Percentiles rank a stretch among this genome's conserved stretches.
phyloP scores from a whole-genome alignment of 2,797 vertebrate genomes.

The Euphonia xanthogaster region DNA sequence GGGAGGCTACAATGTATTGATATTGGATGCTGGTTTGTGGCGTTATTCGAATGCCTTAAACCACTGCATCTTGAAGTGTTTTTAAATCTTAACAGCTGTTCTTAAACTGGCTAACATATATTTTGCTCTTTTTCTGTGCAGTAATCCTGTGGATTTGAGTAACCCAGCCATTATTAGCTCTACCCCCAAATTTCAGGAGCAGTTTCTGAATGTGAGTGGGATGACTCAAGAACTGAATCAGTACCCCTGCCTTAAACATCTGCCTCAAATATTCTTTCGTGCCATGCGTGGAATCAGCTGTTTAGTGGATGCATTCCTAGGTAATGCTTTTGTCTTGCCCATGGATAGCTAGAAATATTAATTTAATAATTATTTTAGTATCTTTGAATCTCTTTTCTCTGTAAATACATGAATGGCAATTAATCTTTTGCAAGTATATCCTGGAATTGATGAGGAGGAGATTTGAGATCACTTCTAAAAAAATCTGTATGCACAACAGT shows the following conservation, averaged over 20 bases:
- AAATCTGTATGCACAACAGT: not conserved
- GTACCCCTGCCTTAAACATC: slow-evolving; percentile 91
- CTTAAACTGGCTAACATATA: not conserved
- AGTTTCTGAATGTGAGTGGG: slow-evolving; percentile 89
- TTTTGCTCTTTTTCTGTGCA: slow-evolving; percentile 56
- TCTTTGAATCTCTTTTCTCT: not conserved
- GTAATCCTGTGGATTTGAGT: slow-evolving; percentile 93
- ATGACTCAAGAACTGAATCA: slow-evolving; percentile 92
- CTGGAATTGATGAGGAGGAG: not conserved
- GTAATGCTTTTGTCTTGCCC: slow-evolving; percentile 74
- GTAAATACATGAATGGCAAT: not conserved
- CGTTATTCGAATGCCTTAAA: not conserved
- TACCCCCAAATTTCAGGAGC: slow-evolving; percentile 89
- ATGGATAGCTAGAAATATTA: not conserved
- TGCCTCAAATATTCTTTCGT: slow-evolving; percentile 91
- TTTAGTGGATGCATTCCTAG: slow-evolving; percentile 92
- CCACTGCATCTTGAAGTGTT: not conserved
- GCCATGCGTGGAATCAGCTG: slow-evolving; percentile 91
- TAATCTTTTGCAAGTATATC: not conserved
- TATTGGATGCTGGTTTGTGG: not conserved
- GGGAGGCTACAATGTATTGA: not conserved
- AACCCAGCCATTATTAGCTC: slow-evolving; percentile 93
- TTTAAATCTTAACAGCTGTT: not conserved
- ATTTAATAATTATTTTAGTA: not conserved
- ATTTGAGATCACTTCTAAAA: not conserved